Conservation (phyloP, 2,797 vertebrate genomes). For the Pitangus sulphuratus region DNA sequence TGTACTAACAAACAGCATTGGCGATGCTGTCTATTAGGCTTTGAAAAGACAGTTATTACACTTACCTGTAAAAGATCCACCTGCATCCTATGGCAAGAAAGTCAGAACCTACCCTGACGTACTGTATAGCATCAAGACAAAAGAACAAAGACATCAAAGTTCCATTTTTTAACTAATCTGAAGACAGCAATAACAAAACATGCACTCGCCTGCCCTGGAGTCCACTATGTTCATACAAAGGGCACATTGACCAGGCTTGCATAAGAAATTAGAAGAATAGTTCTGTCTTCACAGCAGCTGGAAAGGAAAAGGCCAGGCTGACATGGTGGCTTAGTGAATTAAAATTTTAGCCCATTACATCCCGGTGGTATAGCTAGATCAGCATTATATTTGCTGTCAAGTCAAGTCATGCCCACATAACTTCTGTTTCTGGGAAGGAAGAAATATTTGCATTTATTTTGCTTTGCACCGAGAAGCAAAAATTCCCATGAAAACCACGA, state of each 20-base stretch:
- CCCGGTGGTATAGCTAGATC: background rate
- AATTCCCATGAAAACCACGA: conserved; percentile 14
- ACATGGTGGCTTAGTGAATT: background rate
- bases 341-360: background rate
- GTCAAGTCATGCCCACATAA: conserved; percentile 1
- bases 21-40: background rate
- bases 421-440: conserved; percentile 23
- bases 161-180: background rate
- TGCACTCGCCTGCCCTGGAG: background rate
- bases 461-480: conserved; percentile 1
- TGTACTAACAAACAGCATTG: background rate
- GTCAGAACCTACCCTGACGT: background rate
- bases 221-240: background rate
- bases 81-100: background rate
- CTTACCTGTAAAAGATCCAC: background rate
- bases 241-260: background rate
- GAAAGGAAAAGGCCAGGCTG: background rate
- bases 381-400: conserved; percentile 24
- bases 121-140: background rate
- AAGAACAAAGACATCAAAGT: background rate
- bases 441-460: conserved; percentile 24
- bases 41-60: background rate
- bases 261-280: background rate
- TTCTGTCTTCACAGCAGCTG: background rate
- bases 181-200: background rate